Conservation (phyloP, 1,140 invertebrate species). For the Drosophila littoralis region DNA sequence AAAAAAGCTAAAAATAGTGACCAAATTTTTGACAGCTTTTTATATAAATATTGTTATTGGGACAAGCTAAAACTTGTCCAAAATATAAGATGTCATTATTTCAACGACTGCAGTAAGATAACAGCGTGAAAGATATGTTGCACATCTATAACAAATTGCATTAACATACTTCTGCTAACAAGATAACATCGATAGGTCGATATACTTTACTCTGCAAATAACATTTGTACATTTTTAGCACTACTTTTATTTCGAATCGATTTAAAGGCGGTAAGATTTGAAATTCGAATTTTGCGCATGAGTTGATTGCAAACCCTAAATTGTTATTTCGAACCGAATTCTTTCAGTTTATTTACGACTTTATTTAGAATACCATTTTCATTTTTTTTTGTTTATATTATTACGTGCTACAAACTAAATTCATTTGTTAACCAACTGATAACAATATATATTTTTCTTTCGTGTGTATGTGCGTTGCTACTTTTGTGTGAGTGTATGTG, state of each 20-base stretch:
- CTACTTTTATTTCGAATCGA: neutral
- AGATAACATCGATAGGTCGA: neutral
- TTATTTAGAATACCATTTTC: constrained; percentile 80
- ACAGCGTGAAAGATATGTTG: too few relatives aligned
- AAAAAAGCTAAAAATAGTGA: neutral
- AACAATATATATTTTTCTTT: constrained; percentile 66
- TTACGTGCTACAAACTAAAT: constrained; percentile 72
- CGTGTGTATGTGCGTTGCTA: constrained; percentile 27
- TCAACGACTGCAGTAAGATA: too few relatives aligned
- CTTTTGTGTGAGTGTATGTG: constrained; percentile 38
- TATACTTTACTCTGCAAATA: neutral
- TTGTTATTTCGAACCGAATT: neutral
- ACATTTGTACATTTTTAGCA: neutral
- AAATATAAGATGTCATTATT: too few relatives aligned
- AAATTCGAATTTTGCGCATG: neutral
- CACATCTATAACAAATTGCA: neutral
- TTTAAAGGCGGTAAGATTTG: neutral
- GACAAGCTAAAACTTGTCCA: too few relatives aligned
- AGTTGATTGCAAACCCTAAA: neutral
- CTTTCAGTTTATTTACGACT: constrained; percentile 65
- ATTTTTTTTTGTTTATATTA: constrained; percentile 60
- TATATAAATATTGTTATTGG: neutral
- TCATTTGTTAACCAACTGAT: constrained; percentile 79
- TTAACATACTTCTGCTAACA: neutral
- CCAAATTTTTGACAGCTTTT: neutral